Evolutionary conservation across 2,888 invertebrate species (phyloP), one percentile per base, ranked within the genome.

Genomic region (Augiades crinisus): DNA sequence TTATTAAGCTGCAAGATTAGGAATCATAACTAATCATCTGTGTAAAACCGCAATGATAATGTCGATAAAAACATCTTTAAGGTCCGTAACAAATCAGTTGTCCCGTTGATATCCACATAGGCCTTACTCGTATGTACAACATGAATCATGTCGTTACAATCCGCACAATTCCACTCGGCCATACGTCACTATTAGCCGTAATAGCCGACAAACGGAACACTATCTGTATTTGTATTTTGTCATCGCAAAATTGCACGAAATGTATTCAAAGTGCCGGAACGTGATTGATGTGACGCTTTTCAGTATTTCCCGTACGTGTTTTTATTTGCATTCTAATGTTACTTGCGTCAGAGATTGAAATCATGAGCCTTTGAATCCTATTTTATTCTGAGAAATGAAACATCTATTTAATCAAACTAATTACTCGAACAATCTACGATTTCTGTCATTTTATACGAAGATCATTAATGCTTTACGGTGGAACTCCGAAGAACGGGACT

Each of bases 101-200:
- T 27, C n/a, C 10, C 27, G 27, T n/a, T n/a, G n/a, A n/a, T n/a
- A n/a, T n/a, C n/a, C n/a, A n/a, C n/a, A n/a, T n/a, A n/a, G n/a
- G n/a, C n/a, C n/a, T n/a, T n/a, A n/a, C n/a, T n/a, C n/a, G n/a
- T n/a, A n/a, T n/a, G n/a, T n/a, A n/a, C n/a, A n/a, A n/a, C n/a
- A 46, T 46, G 46, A 47, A 37, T 47, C 36, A 46, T 45, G 21
- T 17, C 17, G 5, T 37, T 21, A n/a, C 27, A 38, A 46, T 45
- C 21, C 14, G 33, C 19, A 19, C 13, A n/a, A n/a, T n/a, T n/a
- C n/a, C n/a, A n/a, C n/a, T n/a, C 37, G 13, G 13, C 8, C 17
- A 16, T 47, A 47, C 47, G 37, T 47, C 47, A 47, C 38, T 30
- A 47, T 47, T 47, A 47, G 10, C 19, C 17, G 33, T 27, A 30